Percentiles rank a stretch among this genome's conserved stretches.
Evolutionary conservation across 2,113 vertebrate species (phyloP).

Genomic region (Verasper variegatus): DNA sequence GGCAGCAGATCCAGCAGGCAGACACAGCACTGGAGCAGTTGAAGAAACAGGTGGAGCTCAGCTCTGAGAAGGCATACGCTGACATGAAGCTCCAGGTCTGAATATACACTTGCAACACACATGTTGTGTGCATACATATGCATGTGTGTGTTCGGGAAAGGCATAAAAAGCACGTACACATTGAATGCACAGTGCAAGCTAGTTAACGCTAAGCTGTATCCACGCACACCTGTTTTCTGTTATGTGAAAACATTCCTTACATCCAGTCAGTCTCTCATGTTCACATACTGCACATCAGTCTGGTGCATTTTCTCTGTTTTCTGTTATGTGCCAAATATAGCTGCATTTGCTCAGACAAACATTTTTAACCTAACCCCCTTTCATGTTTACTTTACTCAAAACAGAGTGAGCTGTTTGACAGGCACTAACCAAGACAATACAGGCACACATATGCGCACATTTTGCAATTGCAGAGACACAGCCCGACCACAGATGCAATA

Average conservation of each 20-base stretch:
- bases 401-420: conserved; percentile 22
- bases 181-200: not conserved
- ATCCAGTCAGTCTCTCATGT: conserved; percentile 8
- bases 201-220: not conserved
- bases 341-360: not conserved
- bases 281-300: not conserved
- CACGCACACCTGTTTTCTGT: conserved; percentile 17
- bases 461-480: conserved; percentile 37
- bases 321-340: not conserved
- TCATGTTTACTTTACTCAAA: conserved; percentile 17
- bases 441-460: conserved; percentile 2
- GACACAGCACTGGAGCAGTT: conserved; percentile 92
- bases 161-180: not conserved
- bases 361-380: conserved; percentile 4
- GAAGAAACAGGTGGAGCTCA: conserved; percentile 94
- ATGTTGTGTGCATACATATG: not conserved
- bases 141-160: not conserved
- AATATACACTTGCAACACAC: too few relatives aligned
- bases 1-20: conserved; percentile 90
- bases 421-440: conserved; percentile 50
- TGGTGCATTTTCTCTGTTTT: conserved; percentile 4
- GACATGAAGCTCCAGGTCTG: conserved; percentile 95
- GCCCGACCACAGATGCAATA: conserved; percentile 67
- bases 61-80: conserved; percentile 90
- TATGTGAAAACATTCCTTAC: not conserved